Conservation (phyloP, 2,113 vertebrate genomes). For the Ceyx cyanopectus region DNA sequence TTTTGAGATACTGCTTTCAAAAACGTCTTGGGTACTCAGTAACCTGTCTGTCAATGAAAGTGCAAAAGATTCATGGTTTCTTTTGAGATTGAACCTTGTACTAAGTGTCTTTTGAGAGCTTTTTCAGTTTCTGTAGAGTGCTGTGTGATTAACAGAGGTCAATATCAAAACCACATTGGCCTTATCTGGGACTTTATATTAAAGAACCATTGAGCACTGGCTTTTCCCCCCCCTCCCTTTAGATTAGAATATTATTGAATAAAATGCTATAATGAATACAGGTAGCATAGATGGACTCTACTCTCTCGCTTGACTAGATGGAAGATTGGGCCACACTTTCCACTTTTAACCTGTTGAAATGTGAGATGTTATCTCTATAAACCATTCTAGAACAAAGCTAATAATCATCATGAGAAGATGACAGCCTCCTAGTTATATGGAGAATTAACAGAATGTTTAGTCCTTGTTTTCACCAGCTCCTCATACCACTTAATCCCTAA, state of each 20-base stretch:
- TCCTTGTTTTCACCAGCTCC: not conserved
- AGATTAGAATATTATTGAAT: not conserved
- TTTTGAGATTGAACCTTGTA: not conserved
- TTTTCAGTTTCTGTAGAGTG: not conserved
- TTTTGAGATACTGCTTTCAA: not conserved
- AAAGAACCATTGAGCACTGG: not conserved
- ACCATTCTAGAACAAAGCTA: not conserved
- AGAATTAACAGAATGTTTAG: not conserved
- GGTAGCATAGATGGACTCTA: not conserved
- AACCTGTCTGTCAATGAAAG: not conserved
- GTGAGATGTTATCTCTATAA: not conserved
- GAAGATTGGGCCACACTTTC: not conserved
- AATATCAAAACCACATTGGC: not conserved
- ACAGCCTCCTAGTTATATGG: not conserved
- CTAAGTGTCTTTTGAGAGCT: not conserved
- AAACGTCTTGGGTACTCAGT: not conserved
- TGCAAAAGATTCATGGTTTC: not conserved
- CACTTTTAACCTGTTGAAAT: not conserved
- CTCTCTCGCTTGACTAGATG: not conserved
- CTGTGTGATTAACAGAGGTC: conserved; percentile 11
- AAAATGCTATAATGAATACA: not conserved
- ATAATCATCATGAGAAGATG: not conserved
- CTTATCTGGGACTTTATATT: not conserved
- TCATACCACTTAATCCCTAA: not conserved
- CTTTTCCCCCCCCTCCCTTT: not conserved